Evolutionary conservation across 2,113 vertebrate species (phyloP).

Genomic region (Neolamprologus sp.): DNA sequence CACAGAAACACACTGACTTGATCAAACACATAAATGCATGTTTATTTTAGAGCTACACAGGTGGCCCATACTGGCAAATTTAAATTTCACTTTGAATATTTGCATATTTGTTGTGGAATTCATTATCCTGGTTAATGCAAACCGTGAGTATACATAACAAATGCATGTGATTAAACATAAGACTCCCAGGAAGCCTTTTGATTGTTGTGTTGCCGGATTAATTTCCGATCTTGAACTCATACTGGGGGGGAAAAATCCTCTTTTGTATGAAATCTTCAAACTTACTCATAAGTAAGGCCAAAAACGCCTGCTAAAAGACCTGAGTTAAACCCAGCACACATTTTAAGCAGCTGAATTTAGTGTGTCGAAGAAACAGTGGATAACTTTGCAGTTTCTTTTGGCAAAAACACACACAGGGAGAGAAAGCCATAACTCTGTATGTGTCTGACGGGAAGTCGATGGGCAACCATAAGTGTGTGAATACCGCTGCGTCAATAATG

Average conservation of each 20-base stretch:
- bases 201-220: not conserved
- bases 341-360: not conserved
- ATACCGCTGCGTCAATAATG: slow-evolving; percentile 49
- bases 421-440: slow-evolving; percentile 38
- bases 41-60: not conserved
- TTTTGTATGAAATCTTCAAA: not conserved
- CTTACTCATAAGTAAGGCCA: not conserved
- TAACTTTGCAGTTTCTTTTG: not conserved
- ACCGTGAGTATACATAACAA: not conserved
- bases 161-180: not conserved
- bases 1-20: not conserved
- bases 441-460: slow-evolving; percentile 55
- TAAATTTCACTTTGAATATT: not conserved
- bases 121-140: not conserved
- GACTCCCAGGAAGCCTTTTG: not conserved
- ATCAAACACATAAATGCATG: not conserved
- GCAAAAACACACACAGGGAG: not conserved
- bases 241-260: not conserved
- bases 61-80: not conserved
- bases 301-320: not conserved
- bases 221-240: not conserved
- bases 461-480: slow-evolving; percentile 47
- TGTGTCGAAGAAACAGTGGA: not conserved
- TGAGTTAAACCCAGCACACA: not conserved
- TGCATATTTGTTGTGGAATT: not conserved